Conservation (phyloP, 2,888 invertebrate species). For the Neoitamus cyanurus region DNA sequence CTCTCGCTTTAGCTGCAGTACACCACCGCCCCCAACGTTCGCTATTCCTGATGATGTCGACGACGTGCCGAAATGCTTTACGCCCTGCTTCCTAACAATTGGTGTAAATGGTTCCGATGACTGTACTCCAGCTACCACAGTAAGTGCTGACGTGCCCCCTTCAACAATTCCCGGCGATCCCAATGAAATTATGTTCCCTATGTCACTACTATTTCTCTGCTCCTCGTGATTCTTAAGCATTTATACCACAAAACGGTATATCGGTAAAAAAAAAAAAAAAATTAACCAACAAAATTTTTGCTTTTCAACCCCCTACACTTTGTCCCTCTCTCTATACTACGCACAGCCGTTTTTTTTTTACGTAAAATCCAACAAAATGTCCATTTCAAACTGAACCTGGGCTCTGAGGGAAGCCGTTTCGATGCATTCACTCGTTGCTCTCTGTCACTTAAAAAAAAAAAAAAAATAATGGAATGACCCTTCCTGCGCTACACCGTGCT, state of each 20-base stretch:
- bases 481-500: too few species aligned
- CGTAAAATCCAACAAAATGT: neutral
- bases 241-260: neutral
- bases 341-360: neutral
- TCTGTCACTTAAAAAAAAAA: neutral
- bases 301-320: neutral
- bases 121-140: neutral
- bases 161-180: neutral
- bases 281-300: neutral
- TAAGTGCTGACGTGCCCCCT: neutral
- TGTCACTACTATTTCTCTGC: neutral
- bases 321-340: too few species aligned
- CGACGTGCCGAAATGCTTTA: neutral
- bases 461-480: neutral
- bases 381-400: neutral
- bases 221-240: slow-evolving; percentile 20
- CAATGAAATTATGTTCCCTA: neutral
- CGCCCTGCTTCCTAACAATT: neutral
- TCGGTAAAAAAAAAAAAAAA: neutral
- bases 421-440: neutral
- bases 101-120: neutral
- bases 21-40: neutral
- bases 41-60: neutral
- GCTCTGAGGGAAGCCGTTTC: neutral
- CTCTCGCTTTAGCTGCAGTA: neutral